Evolutionary conservation across 92 coral and sea anemone genomes (phyloP).

Genomic region (Diadumene lineata): DNA sequence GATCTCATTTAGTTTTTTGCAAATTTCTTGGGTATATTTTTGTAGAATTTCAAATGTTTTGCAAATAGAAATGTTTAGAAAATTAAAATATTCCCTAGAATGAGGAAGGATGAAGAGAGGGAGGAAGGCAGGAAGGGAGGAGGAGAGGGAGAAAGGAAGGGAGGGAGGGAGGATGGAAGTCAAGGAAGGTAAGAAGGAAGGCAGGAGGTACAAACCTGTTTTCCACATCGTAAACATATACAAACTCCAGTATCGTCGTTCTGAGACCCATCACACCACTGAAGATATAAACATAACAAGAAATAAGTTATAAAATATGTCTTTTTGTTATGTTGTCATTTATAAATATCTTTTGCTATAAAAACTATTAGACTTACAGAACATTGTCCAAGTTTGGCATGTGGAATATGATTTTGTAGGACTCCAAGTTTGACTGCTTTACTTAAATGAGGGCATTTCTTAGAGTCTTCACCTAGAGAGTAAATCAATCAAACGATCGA

Average conservation of each 20-base stretch:
- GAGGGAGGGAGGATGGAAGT: not conserved
- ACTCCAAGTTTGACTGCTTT: slow-evolving; percentile 58
- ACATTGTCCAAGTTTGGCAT: slow-evolving; percentile 73
- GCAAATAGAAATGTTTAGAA: no score
- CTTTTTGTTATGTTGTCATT: not conserved
- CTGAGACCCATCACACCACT: slow-evolving; percentile 59
- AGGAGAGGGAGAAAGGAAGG: not conserved
- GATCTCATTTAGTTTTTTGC: no score
- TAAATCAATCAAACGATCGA: not conserved
- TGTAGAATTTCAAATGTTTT: no score
- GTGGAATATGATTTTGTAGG: slow-evolving; percentile 74
- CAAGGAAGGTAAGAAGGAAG: not conserved
- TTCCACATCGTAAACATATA: slow-evolving; percentile 77
- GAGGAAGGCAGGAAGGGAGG: no score
- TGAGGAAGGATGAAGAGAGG: no score
- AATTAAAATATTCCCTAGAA: no score
- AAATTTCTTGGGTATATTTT: no score
- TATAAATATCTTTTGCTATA: not conserved
- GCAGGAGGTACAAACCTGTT: slow-evolving; percentile 49
- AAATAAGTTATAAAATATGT: not conserved
- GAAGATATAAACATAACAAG: not conserved
- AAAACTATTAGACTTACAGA: slow-evolving; percentile 48
- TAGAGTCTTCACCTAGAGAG: slow-evolving; percentile 21
- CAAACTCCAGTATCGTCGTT: slow-evolving; percentile 60
- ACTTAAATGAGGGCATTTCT: slow-evolving; percentile 65